phyloP scores from a whole-genome alignment of 2,113 vertebrate species.

The Ranitomeya imitator region DNA sequence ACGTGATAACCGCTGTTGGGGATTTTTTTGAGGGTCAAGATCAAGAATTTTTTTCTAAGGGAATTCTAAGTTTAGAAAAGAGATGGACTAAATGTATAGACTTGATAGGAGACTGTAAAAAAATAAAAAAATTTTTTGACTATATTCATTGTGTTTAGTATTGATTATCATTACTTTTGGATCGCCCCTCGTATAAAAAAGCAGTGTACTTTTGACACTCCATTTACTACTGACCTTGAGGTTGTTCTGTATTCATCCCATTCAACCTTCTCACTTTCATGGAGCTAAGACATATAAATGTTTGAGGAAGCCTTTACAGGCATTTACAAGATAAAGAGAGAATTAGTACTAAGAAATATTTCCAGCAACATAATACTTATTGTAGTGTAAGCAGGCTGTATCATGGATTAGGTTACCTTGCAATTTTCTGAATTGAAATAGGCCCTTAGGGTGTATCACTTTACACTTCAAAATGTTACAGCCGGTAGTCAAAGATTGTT shows the following conservation, averaged over 20 bases:
- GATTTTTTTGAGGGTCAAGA: no score
- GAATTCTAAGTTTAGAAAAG: no score
- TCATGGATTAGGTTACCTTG: conserved; percentile 52
- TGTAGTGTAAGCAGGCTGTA: conserved; percentile 45
- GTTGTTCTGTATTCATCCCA: conserved; percentile 3
- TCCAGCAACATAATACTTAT: conserved; percentile 54
- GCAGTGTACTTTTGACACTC: conserved; percentile 24
- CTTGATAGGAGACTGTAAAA: no score
- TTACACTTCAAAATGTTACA: conserved; percentile 52
- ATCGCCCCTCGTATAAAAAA: conserved; percentile 25
- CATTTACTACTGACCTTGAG: conserved; percentile 49
- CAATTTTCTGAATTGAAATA: conserved; percentile 45
- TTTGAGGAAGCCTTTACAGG: conserved; percentile 46
- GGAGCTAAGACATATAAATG: conserved; percentile 38
- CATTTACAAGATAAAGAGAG: conserved; percentile 45
- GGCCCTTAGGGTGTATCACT: conserved; percentile 50
- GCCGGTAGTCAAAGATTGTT: conserved; percentile 42
- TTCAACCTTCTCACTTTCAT: conserved; percentile 34
- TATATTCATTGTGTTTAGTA: no score
- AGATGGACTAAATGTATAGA: no score
- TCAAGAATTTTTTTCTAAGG: no score
- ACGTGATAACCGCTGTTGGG: no score
- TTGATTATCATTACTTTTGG: no score
- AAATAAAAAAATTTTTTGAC: no score
- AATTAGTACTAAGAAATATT: conserved; percentile 44